Base-by-base conservation (phyloP, 1,140 invertebrate genomes). In the Centruroides sculpturatus region DNA sequence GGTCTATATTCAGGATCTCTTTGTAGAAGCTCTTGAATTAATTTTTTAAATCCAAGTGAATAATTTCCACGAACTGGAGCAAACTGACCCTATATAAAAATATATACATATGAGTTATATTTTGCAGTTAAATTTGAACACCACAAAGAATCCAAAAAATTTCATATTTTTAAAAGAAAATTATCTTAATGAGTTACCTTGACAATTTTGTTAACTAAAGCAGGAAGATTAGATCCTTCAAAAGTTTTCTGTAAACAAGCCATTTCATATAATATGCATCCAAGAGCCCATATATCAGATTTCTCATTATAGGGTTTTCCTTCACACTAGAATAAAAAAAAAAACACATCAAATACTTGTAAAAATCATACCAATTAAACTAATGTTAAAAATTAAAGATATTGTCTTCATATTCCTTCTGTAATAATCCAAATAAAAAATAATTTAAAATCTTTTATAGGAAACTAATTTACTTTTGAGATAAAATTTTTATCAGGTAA, bases 211-310 rank as follows among this genome's bases (percentile, higher is more conserved):
- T 85, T 83, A 12, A 88, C 84, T 10, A 88, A 71, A 47, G 83
- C 83, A 10, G 86, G 85, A 4, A 89, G 71, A 73, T 85, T 89
- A 10, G 82, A 79, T 1, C 83, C 85, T 66, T 86, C 83, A 74
- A 89, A 89, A 13, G 86, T 84, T 73, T 84, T 86, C 65, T 85
- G 82, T 6, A 86, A 72, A 69, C 83, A 84, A n/a, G 82, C 82
- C 77, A 88, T 83, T 75, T 89, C 86, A 69, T 87, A 86, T 9
- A 89, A 72, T 66, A 88, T 86, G 71, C 86, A 89, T 10, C 85
- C 85, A 47, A 88, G 71, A 12, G 86, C 84, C 86, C 86, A 89
- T 59, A 89, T 83, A 69, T 89, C 86, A 47, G 83, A 85, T 71
- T 87, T 87, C 68, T 85, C 81, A 71, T 86, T 84, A 69, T 88